Conservation (phyloP, 2,797 vertebrate species). For the Gambusia yucatana region DNA sequence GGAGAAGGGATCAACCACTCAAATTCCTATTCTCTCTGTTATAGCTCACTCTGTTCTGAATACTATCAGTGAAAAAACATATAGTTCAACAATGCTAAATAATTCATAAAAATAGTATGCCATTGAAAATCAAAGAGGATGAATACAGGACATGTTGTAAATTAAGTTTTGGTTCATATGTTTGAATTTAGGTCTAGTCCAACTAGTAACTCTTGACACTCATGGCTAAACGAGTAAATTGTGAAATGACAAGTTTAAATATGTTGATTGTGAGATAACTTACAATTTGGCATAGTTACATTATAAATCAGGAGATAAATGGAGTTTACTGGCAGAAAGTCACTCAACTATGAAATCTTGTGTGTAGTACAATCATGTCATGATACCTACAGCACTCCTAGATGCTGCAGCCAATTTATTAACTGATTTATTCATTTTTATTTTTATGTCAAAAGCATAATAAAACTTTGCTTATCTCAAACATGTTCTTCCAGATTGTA, state of each 20-base stretch:
- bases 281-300: conserved; percentile 24
- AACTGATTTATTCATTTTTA: conserved; percentile 6
- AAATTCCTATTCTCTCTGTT: neutral
- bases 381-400: conserved; percentile 16
- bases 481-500: neutral
- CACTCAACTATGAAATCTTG: conserved; percentile 32
- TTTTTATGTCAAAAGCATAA: neutral
- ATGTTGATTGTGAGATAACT: conserved; percentile 37
- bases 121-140: conserved; percentile 5
- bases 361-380: conserved; percentile 24
- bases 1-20: conserved; percentile 17
- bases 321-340: conserved; percentile 25
- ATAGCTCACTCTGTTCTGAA: conserved; percentile 13
- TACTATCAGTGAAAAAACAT: conserved; percentile 10
- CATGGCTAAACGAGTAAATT: conserved; percentile 34
- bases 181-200: conserved; percentile 20
- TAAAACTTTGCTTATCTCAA: conserved; percentile 6
- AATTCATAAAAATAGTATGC: neutral
- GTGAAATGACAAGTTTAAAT: conserved; percentile 45
- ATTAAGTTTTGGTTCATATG: conserved; percentile 12
- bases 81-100: neutral
- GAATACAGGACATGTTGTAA: neutral
- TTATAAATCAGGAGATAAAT: conserved; percentile 51
- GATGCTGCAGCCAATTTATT: conserved; percentile 2
- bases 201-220: conserved; percentile 22